phyloP scores from a whole-genome alignment of 2,888 invertebrate species.

The Siphlonurus alternatus region DNA sequence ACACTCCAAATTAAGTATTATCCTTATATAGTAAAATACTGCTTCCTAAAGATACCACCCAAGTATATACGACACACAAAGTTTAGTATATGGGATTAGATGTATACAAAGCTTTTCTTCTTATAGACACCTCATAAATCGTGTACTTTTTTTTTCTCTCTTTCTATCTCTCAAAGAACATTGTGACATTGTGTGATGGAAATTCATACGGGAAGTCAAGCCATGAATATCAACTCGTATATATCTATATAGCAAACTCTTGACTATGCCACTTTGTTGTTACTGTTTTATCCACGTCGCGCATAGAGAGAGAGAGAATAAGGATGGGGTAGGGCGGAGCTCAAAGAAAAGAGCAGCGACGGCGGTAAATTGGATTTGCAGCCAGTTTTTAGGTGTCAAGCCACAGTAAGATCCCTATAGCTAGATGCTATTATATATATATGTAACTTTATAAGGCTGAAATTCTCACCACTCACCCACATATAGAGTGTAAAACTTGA shows the following conservation, averaged over 20 bases:
- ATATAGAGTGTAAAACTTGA: neutral
- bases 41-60: too few species aligned
- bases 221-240: neutral
- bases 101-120: neutral
- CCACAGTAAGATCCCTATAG: neutral
- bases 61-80: too few species aligned
- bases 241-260: neutral
- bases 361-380: slow-evolving; percentile 1
- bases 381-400: slow-evolving; percentile 1
- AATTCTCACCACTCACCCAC: neutral
- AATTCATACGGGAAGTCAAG: neutral
- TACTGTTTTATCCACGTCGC: neutral
- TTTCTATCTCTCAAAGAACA: neutral
- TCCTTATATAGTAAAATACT: too few species aligned
- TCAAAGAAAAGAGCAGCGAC: neutral
- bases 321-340: neutral
- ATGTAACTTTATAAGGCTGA: too few species aligned
- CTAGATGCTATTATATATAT: neutral
- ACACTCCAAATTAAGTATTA: too few species aligned
- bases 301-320: neutral
- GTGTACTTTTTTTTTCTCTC: neutral
- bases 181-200: neutral
- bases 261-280: neutral
- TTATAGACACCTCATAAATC: neutral
- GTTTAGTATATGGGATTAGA: neutral